Evolutionary conservation across 1,140 invertebrate species (phyloP), one percentile per base, ranked within the genome.

Genomic region (Diabrotica undecimpunctata): DNA sequence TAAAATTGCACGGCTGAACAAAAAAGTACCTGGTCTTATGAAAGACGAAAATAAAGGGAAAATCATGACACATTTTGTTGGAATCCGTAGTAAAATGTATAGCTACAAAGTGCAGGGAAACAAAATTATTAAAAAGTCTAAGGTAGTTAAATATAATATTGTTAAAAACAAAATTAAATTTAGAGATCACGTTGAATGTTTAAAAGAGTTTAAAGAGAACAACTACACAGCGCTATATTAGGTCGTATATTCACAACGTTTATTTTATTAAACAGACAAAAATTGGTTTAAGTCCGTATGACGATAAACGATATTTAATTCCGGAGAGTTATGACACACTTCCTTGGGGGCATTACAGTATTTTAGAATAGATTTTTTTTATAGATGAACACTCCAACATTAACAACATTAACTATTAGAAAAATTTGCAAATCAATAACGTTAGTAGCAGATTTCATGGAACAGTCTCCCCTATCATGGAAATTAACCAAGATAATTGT

Each of bases 1-100:
- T 75, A 69, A 64, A 62, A 61, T n/a, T n/a, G n/a, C 72, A 50
- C 50, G 41, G 54, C 66, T 67, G 55, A 82, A 83, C 70, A 81
- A 81, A 72, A 83, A 83, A 66, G 76, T 80, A 5, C 14, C 80
- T 6, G 80, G 82, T 25, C 77, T 82, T 70, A 79, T 83, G 68
- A 84, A 83, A 75, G 81, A 75, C 71, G 71, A 74, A 65, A 57
- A 58, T 50, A 67, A 68, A 37, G 71, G 69, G 12, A 58, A 60
- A 57, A 65, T 75, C n/a, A 70, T 77, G 58, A 66, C 41, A 10
- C 61, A 72, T 62, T 77, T 76, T 70, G 61, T n/a, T n/a, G 4
- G 4, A n/a, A n/a, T n/a, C n/a, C n/a, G n/a, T n/a, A n/a, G n/a
- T n/a, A n/a, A n/a, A n/a, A n/a, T n/a, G n/a, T n/a, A n/a, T n/a